Evolutionary conservation across 2,888 invertebrate genomes (phyloP).

Genomic region (Neoitamus cyanurus): DNA sequence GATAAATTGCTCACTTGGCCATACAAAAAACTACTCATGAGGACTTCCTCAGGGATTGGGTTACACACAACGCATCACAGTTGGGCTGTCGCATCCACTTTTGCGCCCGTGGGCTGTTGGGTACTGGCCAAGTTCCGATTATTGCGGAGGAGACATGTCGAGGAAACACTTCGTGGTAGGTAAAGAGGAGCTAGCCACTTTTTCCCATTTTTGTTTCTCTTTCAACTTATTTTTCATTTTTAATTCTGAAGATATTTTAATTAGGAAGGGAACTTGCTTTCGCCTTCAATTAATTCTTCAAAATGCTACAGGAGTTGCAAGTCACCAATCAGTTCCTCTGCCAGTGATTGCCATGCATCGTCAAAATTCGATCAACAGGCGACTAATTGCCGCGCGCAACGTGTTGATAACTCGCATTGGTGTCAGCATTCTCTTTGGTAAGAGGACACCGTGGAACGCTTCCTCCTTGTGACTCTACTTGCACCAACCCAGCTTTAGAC

Average conservation of each 20-base stretch:
- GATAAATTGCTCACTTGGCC: slow-evolving; percentile 31
- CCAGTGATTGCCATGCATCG: neutral
- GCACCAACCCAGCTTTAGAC: neutral
- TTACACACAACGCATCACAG: slow-evolving; percentile 30
- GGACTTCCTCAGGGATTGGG: slow-evolving; percentile 38
- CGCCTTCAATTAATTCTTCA: too few relatives aligned
- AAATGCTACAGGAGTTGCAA: neutral
- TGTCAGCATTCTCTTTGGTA: slow-evolving; percentile 31
- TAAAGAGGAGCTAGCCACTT: neutral
- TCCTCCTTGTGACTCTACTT: neutral
- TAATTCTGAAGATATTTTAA: neutral
- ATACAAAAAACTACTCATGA: slow-evolving; percentile 41
- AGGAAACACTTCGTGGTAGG: neutral
- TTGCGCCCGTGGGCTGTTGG: neutral
- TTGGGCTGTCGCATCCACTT: neutral
- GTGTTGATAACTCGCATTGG: neutral
- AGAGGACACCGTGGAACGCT: slow-evolving; percentile 9
- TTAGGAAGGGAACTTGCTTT: too few relatives aligned
- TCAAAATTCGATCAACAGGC: slow-evolving; percentile 15
- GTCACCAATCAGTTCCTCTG: neutral
- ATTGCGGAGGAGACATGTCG: slow-evolving; percentile 1
- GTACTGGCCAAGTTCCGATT: neutral
- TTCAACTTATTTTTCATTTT: neutral
- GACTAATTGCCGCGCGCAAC: neutral
- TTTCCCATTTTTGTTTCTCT: neutral